phyloP scores from a whole-genome alignment of 1,140 invertebrate genomes.

The Drosophila pseudoananassae region DNA sequence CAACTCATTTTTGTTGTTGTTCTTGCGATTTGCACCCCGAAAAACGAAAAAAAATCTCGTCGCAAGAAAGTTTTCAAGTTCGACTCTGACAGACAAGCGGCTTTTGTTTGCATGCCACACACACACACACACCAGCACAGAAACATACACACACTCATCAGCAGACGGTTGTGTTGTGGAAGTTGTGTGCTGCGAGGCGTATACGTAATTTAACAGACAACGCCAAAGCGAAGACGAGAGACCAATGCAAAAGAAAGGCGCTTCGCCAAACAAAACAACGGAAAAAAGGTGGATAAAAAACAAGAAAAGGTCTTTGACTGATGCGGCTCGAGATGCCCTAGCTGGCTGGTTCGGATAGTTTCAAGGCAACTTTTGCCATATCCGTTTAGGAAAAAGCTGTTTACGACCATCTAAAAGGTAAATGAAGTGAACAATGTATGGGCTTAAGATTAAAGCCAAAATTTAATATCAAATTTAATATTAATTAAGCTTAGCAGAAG shows the following conservation, averaged over 20 bases:
- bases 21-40: slow-evolving; percentile 13
- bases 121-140: slow-evolving; percentile 29
- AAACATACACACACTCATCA: slow-evolving; percentile 21
- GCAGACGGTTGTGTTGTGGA: slow-evolving; percentile 15
- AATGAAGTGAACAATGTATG: not conserved
- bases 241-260: slow-evolving; percentile 45
- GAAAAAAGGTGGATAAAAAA: slow-evolving; percentile 46
- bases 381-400: not conserved
- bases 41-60: slow-evolving; percentile 60
- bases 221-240: slow-evolving; percentile 44
- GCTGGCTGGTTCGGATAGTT: slow-evolving; percentile 26
- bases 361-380: slow-evolving; percentile 2
- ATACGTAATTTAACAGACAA: slow-evolving; percentile 80
- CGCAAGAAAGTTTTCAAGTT: slow-evolving; percentile 74
- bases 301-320: slow-evolving; percentile 75
- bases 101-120: slow-evolving; percentile 74
- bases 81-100: slow-evolving; percentile 74
- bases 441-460: not conserved
- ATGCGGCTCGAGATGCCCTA: slow-evolving; percentile 39
- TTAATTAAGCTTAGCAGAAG: not conserved
- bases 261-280: slow-evolving; percentile 43
- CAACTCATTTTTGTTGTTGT: slow-evolving; percentile 69
- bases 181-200: slow-evolving; percentile 69
- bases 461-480: slow-evolving; percentile 4
- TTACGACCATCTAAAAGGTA: not conserved